A percentile compares a stretch with the other conserved stretches of the same genome.
phyloP scores from a whole-genome alignment of 2,113 vertebrate genomes.

The Excalfactoria chinensis region DNA sequence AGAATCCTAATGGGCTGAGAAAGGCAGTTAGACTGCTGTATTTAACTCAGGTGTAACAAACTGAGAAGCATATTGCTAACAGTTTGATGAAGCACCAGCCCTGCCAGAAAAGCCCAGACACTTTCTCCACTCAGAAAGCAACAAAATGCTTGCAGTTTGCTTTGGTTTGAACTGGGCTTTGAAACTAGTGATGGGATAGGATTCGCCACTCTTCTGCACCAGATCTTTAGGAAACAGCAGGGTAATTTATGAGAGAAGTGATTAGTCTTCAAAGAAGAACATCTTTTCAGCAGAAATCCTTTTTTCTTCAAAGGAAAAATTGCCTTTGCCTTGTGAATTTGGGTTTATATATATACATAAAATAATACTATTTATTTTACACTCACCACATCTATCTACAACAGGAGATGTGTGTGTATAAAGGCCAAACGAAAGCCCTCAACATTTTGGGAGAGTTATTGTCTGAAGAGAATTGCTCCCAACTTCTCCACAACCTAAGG shows the following conservation, averaged over 20 bases:
- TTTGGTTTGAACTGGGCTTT: constrained; percentile 35
- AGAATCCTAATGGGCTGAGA: background rate
- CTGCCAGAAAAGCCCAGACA: background rate
- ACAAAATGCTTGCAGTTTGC: constrained; percentile 13
- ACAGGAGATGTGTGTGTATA: background rate
- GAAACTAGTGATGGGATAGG: background rate
- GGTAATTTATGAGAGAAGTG: constrained; percentile 25
- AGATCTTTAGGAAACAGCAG: constrained; percentile 19
- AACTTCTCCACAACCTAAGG: background rate
- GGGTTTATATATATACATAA: background rate
- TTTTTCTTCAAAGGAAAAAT: constrained; percentile 46
- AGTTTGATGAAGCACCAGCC: background rate
- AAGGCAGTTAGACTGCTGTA: background rate
- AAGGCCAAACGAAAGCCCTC: constrained; percentile 5
- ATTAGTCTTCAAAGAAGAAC: constrained; percentile 33
- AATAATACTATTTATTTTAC: background rate
- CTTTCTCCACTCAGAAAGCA: background rate
- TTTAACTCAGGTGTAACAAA: background rate
- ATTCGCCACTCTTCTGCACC: background rate
- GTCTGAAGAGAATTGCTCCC: background rate
- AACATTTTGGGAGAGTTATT: background rate
- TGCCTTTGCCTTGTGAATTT: background rate
- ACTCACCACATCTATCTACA: background rate
- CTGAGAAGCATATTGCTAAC: background rate
- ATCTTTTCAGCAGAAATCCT: constrained; percentile 11